Base-by-base conservation (phyloP, 35 echinoderm and acorn worm species). In the Nesometra sesokonis region DNA sequence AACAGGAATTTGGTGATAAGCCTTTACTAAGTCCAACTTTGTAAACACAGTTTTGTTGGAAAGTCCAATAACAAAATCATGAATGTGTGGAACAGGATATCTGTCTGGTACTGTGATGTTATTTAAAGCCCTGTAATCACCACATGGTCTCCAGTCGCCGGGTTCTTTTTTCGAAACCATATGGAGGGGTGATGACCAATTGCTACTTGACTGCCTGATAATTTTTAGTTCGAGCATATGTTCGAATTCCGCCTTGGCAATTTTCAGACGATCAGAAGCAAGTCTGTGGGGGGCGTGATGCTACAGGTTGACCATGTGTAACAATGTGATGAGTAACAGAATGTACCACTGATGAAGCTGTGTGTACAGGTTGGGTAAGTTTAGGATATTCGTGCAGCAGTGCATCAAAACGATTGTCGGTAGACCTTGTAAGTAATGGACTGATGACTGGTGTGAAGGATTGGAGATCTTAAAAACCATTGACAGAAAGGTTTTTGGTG, bases 71-170 rank as follows among this genome's bases (percentile, higher is more conserved):
- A 34, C 33, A 30, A 43, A 85, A 47, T 79, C 77, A 17, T 78
- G 67, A 35, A 80, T 27, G 32, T 84, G 88, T 3, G 88, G 88
- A 29, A 89, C 30, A 15, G 88, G 88, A 76, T 84, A 89, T 3
- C 37, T 0, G 32, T 89, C 88, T 52, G 80, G 80, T 0, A 76
- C 36, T 5, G 88, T 89, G 3, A 85, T 31, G 33, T 17, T 8
- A 35, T 89, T 89, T 13, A 89, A 80, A 3, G 81, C 81, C 23
- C 88, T 46, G 34, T 89, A 89, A 89, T 89, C 80, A 3, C 80
- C 81, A 84, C 88, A 89, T 0, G 78, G 87, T 35, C 87, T 3
- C 87, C 87, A 88, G 38, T 88, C 87, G 3, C 87, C 87, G 11
- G 81, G 32, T 38, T 83, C 81, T 43, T 87, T 87, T 77, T 87